These are phyloP conservation scores for Menidia beryllina DNA, from an alignment of 2,113 vertebrate species.

Conservation along the genomic window DNA sequence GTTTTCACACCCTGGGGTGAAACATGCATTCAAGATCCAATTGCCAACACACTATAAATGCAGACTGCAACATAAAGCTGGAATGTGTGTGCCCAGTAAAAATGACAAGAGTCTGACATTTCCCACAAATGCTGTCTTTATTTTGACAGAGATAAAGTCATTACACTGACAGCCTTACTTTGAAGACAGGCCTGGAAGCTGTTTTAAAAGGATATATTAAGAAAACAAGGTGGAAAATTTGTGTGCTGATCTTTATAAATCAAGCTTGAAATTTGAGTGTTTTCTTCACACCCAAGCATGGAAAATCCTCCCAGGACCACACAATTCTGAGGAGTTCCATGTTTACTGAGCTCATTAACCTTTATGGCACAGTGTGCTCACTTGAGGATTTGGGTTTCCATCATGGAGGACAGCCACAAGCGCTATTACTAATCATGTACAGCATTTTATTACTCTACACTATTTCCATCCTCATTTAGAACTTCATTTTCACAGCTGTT, in stretches of 20 bases:
- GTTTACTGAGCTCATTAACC: conserved; percentile 61
- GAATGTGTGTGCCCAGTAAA: conserved; percentile 12
- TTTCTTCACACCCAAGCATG: conserved; percentile 29
- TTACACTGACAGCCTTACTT: conserved; percentile 10
- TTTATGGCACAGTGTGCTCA: conserved; percentile 32
- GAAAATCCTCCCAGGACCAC: conserved; percentile 25
- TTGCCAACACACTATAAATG: background rate
- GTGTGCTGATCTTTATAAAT: conserved; percentile 32
- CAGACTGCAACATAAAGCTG: background rate
- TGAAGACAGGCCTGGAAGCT: conserved; percentile 1
- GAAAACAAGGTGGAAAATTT: conserved; percentile 33
- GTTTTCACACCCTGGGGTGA: conserved; percentile 29
- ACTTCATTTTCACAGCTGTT: conserved; percentile 3
- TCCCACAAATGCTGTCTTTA: conserved; percentile 17
- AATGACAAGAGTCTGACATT: conserved; percentile 15
- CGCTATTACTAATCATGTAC: conserved; percentile 11
- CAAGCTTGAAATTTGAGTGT: conserved; percentile 35
- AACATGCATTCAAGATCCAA: conserved; percentile 11
- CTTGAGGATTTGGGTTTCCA: conserved; percentile 48
- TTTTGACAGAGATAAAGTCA: conserved; percentile 28
- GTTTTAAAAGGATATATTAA: conserved; percentile 21
- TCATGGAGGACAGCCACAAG: conserved; percentile 12
- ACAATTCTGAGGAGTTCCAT: conserved; percentile 56
- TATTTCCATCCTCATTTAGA: background rate
- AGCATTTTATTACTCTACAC: background rate